Evolutionary conservation across 1,140 invertebrate species (phyloP).

Genomic region (Elymnias hypermnestra): DNA sequence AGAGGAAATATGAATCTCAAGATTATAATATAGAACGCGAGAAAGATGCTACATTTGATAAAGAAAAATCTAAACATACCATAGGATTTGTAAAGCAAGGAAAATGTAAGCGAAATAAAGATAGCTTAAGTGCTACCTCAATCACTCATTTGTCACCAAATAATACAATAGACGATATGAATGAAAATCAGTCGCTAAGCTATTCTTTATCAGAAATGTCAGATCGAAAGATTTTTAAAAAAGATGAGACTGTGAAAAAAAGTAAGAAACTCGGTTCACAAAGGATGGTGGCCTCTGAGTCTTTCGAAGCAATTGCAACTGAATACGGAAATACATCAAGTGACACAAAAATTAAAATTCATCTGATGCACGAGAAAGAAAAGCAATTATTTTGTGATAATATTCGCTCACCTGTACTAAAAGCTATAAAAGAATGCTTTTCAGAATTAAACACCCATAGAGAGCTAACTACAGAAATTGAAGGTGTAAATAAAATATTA

Average conservation of each 20-base stretch:
- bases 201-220: constrained; percentile 50
- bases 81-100: constrained; percentile 26
- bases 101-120: constrained; percentile 25
- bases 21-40: constrained; percentile 19
- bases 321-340: constrained; percentile 33
- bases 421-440: constrained; percentile 44
- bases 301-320: constrained; percentile 51
- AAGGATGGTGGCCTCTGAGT: constrained; percentile 42
- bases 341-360: constrained; percentile 56
- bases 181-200: constrained; percentile 47
- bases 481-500: constrained; percentile 31
- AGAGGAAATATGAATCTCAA: constrained; percentile 26
- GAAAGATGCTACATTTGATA: constrained; percentile 25
- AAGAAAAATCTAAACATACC: constrained; percentile 26
- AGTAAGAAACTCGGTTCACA: constrained; percentile 27
- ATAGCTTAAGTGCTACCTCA: constrained; percentile 35
- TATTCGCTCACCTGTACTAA: constrained; percentile 42
- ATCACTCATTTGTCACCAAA: constrained; percentile 38
- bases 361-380: constrained; percentile 58
- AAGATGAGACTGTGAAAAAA: constrained; percentile 22
- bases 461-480: constrained; percentile 23
- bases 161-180: constrained; percentile 51
- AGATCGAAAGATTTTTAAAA: constrained; percentile 40
- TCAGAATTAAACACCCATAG: constrained; percentile 28
- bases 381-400: constrained; percentile 47